These are phyloP conservation scores for Mycetomoellerius zeteki DNA, from an alignment of 1,140 invertebrate genomes.

Conservation along the genomic window DNA sequence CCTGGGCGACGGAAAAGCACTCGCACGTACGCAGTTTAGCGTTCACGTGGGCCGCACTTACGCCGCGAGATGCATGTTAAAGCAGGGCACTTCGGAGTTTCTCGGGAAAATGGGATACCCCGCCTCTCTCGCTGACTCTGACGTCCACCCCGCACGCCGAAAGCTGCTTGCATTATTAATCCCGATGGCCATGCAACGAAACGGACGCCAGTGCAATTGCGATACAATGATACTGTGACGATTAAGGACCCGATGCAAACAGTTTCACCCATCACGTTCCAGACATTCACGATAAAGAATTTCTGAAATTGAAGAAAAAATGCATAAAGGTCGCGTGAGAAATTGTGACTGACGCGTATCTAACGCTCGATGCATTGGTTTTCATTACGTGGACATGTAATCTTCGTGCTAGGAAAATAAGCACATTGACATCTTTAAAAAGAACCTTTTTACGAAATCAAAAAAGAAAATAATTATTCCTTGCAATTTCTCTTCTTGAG, in stretches of 20 bases:
- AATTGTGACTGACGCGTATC: not conserved
- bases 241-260: constrained; percentile 5
- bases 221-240: not conserved
- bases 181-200: constrained; percentile 14
- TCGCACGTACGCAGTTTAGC: constrained; percentile 63
- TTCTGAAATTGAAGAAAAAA: too few species aligned
- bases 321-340: not conserved
- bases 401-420: not conserved
- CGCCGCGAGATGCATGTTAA: constrained; percentile 62
- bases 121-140: not conserved
- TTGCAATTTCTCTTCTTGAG: not conserved
- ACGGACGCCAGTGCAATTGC: constrained; percentile 33
- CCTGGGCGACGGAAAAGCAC: constrained; percentile 11
- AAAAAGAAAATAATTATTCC: not conserved
- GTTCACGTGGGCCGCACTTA: constrained; percentile 45
- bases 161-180: constrained; percentile 70
- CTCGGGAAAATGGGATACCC: not conserved
- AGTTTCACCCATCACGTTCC: not conserved
- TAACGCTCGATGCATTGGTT: not conserved
- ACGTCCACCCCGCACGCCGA: not conserved
- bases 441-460: not conserved
- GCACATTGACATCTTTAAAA: not conserved
- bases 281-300: not conserved
- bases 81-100: constrained; percentile 60
- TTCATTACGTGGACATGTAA: not conserved